These are phyloP conservation scores for Darevskia mixta DNA, from an alignment of 2,797 vertebrate species.

Conservation along the genomic window DNA sequence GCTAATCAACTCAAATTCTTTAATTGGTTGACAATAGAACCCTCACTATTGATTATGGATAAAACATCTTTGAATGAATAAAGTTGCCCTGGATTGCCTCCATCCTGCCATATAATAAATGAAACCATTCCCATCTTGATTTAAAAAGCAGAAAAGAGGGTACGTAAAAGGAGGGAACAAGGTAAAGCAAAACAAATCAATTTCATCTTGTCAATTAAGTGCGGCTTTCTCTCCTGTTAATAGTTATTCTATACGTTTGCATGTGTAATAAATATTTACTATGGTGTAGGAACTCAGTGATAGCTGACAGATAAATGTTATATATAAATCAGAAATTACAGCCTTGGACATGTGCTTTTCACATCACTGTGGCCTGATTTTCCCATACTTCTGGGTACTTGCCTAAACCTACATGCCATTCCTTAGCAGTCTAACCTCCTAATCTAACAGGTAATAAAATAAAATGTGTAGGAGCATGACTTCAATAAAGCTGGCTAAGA, in stretches of 20 bases:
- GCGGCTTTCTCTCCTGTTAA: background rate
- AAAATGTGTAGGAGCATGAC: slow-evolving; percentile 62
- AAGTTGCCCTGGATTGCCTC: background rate
- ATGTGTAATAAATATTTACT: slow-evolving; percentile 36
- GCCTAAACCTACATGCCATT: slow-evolving; percentile 60
- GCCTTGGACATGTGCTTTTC: slow-evolving; percentile 68
- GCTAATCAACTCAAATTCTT: slow-evolving; percentile 4
- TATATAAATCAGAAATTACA: slow-evolving; percentile 67
- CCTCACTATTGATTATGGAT: background rate
- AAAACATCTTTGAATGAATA: slow-evolving; percentile 8
- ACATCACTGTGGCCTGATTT: slow-evolving; percentile 51
- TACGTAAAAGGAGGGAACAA: rapidly evolving
- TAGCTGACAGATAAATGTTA: slow-evolving; percentile 63
- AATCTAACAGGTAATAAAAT: slow-evolving; percentile 70
- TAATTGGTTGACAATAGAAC: background rate
- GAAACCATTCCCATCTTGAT: background rate
- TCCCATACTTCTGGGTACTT: slow-evolving; percentile 59
- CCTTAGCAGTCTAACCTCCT: slow-evolving; percentile 60
- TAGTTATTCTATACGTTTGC: slow-evolving; percentile 15
- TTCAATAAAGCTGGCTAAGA: slow-evolving; percentile 56
- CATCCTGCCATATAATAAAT: slow-evolving; percentile 9
- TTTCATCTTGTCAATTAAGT: slow-evolving; percentile 20
- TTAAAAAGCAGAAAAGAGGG: background rate
- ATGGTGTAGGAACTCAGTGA: background rate
- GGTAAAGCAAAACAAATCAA: slow-evolving; percentile 12